Conservation (phyloP, 2,888 invertebrate genomes). For the Cryptus viduatorius region DNA sequence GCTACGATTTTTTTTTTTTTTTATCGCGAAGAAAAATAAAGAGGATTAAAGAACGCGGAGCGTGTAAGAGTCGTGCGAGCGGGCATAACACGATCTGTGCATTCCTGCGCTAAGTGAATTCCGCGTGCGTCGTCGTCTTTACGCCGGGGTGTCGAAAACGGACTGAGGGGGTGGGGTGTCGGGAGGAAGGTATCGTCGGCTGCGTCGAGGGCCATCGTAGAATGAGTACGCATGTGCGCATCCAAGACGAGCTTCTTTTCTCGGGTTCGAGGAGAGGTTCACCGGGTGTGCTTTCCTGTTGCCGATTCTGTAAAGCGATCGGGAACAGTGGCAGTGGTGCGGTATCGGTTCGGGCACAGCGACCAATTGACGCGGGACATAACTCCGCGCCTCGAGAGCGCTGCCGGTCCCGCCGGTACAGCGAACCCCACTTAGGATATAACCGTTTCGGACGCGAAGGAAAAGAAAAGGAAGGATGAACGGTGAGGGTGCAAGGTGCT, state of each 20-base stretch:
- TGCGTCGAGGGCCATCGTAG: constrained; percentile 24
- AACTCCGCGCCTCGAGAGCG: constrained; percentile 72
- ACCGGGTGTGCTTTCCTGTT: constrained; percentile 60
- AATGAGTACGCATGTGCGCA: constrained; percentile 77
- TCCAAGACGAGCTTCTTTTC: constrained; percentile 78
- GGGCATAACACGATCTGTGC: constrained; percentile 77
- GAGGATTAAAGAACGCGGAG: neutral
- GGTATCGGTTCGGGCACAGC: constrained; percentile 43
- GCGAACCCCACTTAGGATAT: constrained; percentile 81
- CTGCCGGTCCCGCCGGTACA: constrained; percentile 77
- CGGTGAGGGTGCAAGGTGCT: constrained; percentile 58
- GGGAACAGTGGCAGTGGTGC: constrained; percentile 52
- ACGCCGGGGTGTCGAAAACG: constrained; percentile 77
- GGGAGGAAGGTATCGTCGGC: neutral
- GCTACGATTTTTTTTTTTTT: too few species aligned
- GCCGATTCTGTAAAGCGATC: neutral
- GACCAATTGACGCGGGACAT: constrained; percentile 80
- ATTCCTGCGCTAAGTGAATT: constrained; percentile 83
- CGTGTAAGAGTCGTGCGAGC: constrained; percentile 23
- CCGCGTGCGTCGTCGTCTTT: constrained; percentile 73
- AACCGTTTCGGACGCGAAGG: constrained; percentile 47
- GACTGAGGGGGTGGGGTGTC: constrained; percentile 49
- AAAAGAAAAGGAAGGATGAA: constrained; percentile 34
- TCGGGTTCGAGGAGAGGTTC: constrained; percentile 40
- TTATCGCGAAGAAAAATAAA: constrained; percentile 10